phyloP scores from a whole-genome alignment of 1,140 invertebrate genomes.

The Probaryconus sp. region DNA sequence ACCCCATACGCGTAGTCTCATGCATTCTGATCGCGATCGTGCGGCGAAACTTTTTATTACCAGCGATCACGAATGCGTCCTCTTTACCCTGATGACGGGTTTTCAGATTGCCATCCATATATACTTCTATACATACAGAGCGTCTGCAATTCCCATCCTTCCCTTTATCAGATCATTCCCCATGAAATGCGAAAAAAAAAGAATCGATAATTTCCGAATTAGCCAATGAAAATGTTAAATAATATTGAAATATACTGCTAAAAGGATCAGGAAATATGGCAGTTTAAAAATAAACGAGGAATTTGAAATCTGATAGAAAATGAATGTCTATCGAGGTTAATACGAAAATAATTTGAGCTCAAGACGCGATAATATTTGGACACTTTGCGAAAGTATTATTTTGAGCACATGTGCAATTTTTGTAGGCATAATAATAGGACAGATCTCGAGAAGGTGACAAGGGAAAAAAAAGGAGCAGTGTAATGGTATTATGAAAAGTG shows the following conservation, averaged over 20 bases:
- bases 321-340: too few relatives aligned
- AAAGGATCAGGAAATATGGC: too few relatives aligned
- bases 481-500: background rate
- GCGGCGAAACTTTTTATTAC: slow-evolving; percentile 67
- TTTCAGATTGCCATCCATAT: slow-evolving; percentile 44
- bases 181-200: background rate
- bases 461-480: background rate
- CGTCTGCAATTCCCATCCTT: too few relatives aligned
- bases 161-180: background rate
- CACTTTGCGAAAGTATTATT: background rate
- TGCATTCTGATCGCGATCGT: slow-evolving; percentile 65
- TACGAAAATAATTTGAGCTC: too few relatives aligned
- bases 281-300: too few relatives aligned
- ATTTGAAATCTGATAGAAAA: too few relatives aligned
- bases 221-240: too few relatives aligned
- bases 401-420: background rate
- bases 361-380: background rate
- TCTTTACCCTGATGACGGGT: slow-evolving; percentile 56
- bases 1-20: slow-evolving; percentile 53
- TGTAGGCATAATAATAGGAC: background rate
- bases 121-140: slow-evolving; percentile 36
- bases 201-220: too few relatives aligned
- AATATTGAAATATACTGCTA: too few relatives aligned
- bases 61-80: slow-evolving; percentile 63
- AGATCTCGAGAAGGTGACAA: background rate